These are phyloP conservation scores for Dendrocopos noguchii DNA, from an alignment of 2,113 vertebrate species.

Conservation along the genomic window DNA sequence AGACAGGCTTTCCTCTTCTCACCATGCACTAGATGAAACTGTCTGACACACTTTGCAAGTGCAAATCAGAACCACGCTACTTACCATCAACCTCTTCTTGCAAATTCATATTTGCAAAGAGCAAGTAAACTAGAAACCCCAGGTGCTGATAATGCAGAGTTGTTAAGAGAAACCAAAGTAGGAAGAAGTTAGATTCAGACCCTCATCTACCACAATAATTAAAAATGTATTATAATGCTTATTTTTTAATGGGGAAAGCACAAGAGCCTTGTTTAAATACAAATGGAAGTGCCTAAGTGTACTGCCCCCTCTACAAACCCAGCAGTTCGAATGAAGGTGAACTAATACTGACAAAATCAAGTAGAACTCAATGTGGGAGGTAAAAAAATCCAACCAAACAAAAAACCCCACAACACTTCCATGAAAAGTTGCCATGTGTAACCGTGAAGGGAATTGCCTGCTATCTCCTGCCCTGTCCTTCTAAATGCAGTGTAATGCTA, in stretches of 20 bases:
- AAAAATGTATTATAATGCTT: no score
- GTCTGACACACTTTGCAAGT: conserved; percentile 59
- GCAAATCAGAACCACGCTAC: conserved; percentile 52
- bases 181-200: conserved; percentile 68
- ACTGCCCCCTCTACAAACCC: conserved; percentile 60
- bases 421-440: not conserved
- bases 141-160: conserved; percentile 51
- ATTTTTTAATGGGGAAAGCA: conserved; percentile 52
- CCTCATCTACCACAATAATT: conserved; percentile 58
- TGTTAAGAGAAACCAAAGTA: conserved; percentile 58
- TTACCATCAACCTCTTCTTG: conserved; percentile 64
- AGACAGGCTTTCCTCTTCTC: conserved; percentile 54
- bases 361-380: conserved; percentile 27
- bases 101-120: conserved; percentile 66
- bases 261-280: conserved; percentile 61
- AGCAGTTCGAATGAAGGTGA: conserved; percentile 65
- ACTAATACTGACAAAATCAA: conserved; percentile 52
- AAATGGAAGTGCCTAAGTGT: conserved; percentile 69
- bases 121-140: conserved; percentile 70
- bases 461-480: not conserved
- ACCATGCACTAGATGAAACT: conserved; percentile 22
- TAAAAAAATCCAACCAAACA: not conserved
- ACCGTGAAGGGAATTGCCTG: not conserved
- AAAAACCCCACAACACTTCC: not conserved
- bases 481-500: not conserved